Evolutionary conservation across 2,113 vertebrate genomes (phyloP).

Genomic region (Bos indicus): DNA sequence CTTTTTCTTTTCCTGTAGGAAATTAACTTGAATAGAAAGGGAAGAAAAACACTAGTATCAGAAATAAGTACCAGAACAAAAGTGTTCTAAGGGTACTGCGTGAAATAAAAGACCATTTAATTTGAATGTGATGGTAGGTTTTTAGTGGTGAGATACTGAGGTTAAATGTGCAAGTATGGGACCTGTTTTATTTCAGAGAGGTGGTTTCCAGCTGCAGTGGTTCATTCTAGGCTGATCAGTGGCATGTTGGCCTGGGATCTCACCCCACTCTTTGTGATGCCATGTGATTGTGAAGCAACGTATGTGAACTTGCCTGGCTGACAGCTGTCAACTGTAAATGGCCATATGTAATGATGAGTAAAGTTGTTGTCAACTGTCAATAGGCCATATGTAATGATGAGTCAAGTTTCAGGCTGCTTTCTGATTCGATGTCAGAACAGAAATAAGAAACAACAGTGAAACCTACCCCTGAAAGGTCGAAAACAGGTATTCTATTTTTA

Average conservation of each 20-base stretch:
- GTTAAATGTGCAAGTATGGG: neutral
- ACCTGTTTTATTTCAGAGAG: neutral
- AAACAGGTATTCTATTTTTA: conserved; percentile 2
- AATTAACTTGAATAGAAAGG: neutral
- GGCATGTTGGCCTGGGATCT: conserved; percentile 48
- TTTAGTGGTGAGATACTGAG: neutral
- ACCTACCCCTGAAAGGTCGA: neutral
- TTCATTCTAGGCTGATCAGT: neutral
- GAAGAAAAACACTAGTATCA: neutral
- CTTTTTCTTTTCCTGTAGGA: neutral
- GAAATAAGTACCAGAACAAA: neutral
- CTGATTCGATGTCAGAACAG: conserved; percentile 22
- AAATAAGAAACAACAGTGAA: neutral
- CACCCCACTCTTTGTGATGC: conserved; percentile 15
- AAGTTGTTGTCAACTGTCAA: conserved; percentile 75
- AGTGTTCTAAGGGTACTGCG: neutral
- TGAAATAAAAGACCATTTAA: neutral
- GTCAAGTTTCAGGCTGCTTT: conserved; percentile 55
- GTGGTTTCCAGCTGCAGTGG: neutral
- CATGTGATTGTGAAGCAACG: conserved; percentile 56
- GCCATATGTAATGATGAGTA: conserved; percentile 75
- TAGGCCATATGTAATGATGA: conserved; percentile 74
- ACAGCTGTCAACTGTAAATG: conserved; percentile 75
- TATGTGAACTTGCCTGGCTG: conserved; percentile 70
- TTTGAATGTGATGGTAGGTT: neutral